These are phyloP conservation scores for Wasmannia auropunctata DNA, from an alignment of 1,140 invertebrate genomes.

Conservation along the genomic window DNA sequence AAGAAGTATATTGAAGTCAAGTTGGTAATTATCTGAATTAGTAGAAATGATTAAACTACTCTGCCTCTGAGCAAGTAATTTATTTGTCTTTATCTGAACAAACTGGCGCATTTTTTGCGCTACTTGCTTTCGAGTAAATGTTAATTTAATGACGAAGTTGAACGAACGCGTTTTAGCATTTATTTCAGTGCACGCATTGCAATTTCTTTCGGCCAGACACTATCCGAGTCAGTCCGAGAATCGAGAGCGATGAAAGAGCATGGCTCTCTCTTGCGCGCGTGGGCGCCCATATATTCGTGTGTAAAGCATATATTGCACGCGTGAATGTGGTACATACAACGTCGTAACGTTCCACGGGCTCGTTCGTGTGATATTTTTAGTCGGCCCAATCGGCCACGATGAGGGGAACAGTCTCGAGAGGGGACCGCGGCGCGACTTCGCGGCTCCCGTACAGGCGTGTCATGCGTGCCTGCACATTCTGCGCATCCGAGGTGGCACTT, in stretches of 20 bases:
- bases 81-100: neutral
- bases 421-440: neutral
- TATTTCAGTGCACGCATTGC: neutral
- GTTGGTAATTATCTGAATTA: neutral
- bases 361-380: constrained; percentile 64
- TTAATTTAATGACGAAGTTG: neutral
- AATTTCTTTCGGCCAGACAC: neutral
- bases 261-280: neutral
- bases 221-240: neutral
- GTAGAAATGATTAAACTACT: neutral
- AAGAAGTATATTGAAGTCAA: neutral
- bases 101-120: neutral
- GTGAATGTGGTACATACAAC: neutral
- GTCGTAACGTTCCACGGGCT: neutral
- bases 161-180: neutral
- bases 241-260: constrained; percentile 20
- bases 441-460: constrained; percentile 1
- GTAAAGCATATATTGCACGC: neutral
- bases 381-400: constrained; percentile 50
- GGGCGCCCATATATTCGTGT: constrained; percentile 30
- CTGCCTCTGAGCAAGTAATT: neutral
- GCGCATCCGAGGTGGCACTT: constrained; percentile 4
- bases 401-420: constrained; percentile 23
- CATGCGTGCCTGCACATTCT: constrained; percentile 31
- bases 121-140: neutral